Evolutionary conservation across 2,113 vertebrate species (phyloP).

Genomic region (Pteropus alecto): DNA sequence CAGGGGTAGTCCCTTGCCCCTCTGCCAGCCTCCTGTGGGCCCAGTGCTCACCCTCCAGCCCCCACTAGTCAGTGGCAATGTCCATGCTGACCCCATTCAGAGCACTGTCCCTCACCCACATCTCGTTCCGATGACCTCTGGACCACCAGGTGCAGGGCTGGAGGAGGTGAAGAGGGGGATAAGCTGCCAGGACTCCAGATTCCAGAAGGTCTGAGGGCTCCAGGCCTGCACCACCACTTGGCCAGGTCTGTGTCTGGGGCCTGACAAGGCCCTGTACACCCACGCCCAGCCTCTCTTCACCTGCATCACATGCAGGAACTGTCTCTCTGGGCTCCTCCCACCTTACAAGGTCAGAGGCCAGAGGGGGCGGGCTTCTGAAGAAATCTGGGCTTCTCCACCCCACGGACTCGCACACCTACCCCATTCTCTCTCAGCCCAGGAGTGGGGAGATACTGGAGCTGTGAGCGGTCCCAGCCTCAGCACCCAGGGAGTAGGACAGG

Average conservation of each 20-base stretch:
- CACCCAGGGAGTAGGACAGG: not conserved
- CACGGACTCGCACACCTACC: not conserved
- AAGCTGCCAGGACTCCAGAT: not conserved
- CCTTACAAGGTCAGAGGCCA: not conserved
- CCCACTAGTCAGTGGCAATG: not conserved
- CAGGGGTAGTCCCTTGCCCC: not conserved
- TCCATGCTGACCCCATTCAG: not conserved
- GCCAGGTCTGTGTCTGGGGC: not conserved
- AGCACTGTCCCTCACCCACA: not conserved
- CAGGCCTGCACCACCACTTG: not conserved
- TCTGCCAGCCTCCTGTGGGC: not conserved
- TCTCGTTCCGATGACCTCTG: not conserved
- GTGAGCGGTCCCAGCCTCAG: not conserved
- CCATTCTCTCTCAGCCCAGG: not conserved
- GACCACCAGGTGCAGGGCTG: not conserved
- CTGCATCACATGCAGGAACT: not conserved
- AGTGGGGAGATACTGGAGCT: too few relatives aligned
- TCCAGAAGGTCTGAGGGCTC: not conserved
- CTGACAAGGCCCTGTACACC: not conserved
- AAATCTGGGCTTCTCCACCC: not conserved
- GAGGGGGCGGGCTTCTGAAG: not conserved
- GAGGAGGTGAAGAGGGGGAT: too few relatives aligned
- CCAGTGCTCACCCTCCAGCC: not conserved
- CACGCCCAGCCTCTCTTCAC: too few relatives aligned
- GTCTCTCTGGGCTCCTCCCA: not conserved